Percentiles rank a stretch among this genome's conserved stretches.
Conservation (phyloP, 2,113 vertebrate species). For the Callipepla californica region DNA sequence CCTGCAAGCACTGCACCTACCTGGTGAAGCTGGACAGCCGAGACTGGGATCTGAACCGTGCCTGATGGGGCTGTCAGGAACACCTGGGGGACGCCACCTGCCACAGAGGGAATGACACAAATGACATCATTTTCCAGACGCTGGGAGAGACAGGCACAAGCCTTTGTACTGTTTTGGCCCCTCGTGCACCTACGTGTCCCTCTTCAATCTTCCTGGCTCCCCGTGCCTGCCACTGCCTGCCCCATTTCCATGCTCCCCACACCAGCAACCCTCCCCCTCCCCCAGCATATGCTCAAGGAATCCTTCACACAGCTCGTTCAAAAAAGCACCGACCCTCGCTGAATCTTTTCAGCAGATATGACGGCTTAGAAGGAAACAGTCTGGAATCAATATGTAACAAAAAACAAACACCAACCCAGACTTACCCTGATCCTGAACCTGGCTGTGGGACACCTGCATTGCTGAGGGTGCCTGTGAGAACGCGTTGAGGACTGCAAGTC, state of each 20-base stretch:
- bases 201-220: not conserved
- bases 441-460: slow-evolving; percentile 96
- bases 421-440: slow-evolving; percentile 93
- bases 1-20: slow-evolving; percentile 74
- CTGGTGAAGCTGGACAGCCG: slow-evolving; percentile 97
- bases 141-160: not conserved
- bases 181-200: not conserved
- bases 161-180: not conserved
- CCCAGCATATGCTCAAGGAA: not conserved
- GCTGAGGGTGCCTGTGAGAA: slow-evolving; percentile 92
- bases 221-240: not conserved
- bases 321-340: not conserved
- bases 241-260: not conserved
- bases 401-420: not conserved
- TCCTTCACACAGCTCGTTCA: not conserved
- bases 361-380: not conserved
- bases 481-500: slow-evolving; percentile 95
- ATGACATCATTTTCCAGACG: not conserved
- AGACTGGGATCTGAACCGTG: slow-evolving; percentile 96
- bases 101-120: not conserved
- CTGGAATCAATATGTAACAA: rapidly evolving
- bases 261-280: not conserved
- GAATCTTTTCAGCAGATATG: not conserved
- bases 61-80: slow-evolving; percentile 94
- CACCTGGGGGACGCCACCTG: slow-evolving; percentile 93